Evolutionary conservation across 2,113 vertebrate species (phyloP).

Genomic region (Phrynocephalus versicolor): DNA sequence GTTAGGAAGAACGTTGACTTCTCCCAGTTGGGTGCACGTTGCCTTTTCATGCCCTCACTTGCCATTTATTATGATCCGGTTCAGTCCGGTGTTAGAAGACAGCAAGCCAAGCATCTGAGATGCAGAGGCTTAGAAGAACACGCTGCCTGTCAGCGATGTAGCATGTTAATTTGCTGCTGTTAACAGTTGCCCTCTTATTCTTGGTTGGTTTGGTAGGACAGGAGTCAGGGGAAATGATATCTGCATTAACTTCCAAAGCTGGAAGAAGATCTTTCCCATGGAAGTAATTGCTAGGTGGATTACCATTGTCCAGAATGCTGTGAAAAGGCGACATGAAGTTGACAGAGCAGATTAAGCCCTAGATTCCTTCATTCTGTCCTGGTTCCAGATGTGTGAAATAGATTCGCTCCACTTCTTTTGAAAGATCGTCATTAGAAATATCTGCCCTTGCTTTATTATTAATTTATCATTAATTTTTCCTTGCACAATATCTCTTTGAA

Average conservation of each 20-base stretch:
- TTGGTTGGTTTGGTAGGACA: slow-evolving; percentile 36
- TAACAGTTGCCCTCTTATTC: not conserved
- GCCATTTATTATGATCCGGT: not conserved
- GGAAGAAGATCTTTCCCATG: slow-evolving; percentile 54
- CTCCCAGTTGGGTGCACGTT: not conserved
- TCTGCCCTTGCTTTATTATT: not conserved
- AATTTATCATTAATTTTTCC: not conserved
- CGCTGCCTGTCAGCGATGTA: slow-evolving; percentile 2
- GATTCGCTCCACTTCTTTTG: slow-evolving; percentile 38
- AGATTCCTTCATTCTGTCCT: slow-evolving; percentile 24
- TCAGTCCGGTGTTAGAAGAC: not conserved
- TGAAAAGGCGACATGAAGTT: slow-evolving; percentile 23
- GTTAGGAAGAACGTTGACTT: not conserved
- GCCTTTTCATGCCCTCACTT: not conserved
- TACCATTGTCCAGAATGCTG: slow-evolving; percentile 49
- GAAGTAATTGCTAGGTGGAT: slow-evolving; percentile 63
- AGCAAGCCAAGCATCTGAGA: not conserved
- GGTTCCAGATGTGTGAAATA: not conserved
- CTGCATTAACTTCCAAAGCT: slow-evolving; percentile 58
- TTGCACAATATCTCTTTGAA: not conserved
- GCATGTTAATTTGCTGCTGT: slow-evolving; percentile 5
- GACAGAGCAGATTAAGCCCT: slow-evolving; percentile 37
- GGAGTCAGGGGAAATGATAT: slow-evolving; percentile 25
- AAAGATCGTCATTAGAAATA: slow-evolving; percentile 6
- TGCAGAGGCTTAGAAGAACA: not conserved